Evolutionary conservation across 2,797 vertebrate species (phyloP).

Genomic region (Lithobates sylvaticus): DNA sequence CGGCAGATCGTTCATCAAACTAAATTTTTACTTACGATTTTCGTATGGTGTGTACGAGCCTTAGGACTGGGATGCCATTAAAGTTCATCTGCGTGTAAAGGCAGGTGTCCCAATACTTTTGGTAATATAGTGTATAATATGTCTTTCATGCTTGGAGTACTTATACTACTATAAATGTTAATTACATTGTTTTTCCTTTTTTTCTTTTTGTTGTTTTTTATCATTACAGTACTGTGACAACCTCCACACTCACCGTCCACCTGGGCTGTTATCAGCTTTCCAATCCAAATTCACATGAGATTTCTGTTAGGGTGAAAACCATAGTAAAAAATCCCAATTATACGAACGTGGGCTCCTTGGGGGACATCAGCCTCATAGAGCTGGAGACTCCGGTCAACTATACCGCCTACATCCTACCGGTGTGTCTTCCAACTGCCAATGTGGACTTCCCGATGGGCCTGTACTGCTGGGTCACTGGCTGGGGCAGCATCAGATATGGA

Average conservation of each 20-base stretch:
- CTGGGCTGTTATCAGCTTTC: constrained; percentile 69
- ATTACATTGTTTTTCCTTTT: no score
- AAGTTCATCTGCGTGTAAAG: no score
- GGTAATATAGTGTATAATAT: no score
- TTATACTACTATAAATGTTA: no score
- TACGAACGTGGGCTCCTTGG: constrained; percentile 47
- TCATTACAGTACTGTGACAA: not conserved
- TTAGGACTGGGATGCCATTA: no score
- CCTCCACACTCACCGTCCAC: constrained; percentile 62
- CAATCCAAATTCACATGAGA: constrained; percentile 51
- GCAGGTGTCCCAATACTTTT: no score
- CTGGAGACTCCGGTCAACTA: constrained; percentile 63
- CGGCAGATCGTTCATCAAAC: no score
- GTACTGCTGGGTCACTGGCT: constrained; percentile 73
- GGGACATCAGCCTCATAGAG: constrained; percentile 70
- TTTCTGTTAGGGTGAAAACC: constrained; percentile 59
- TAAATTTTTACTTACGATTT: no score
- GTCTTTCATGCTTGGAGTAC: no score
- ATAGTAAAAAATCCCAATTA: constrained; percentile 64
- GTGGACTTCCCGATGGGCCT: constrained; percentile 59
- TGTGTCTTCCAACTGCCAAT: constrained; percentile 69
- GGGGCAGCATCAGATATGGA: constrained; percentile 66
- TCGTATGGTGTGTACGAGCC: no score
- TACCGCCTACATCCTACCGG: constrained; percentile 68
- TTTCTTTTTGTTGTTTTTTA: no score